A percentile compares a stretch with the other conserved stretches of the same genome.
Evolutionary conservation across 2,113 vertebrate species (phyloP).

Genomic region (Saguinus midas): DNA sequence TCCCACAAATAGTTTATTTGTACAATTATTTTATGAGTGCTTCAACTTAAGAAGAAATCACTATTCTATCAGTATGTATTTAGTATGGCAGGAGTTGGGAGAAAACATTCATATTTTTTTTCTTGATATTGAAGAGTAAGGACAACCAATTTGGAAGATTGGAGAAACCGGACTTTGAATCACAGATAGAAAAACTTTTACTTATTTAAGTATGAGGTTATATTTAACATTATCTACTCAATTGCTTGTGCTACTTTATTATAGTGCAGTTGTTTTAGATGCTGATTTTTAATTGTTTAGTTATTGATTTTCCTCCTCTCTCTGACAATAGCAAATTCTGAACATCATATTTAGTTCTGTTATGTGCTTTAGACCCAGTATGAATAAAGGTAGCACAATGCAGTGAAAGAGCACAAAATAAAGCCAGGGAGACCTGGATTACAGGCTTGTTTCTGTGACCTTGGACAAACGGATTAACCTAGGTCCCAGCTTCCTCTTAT

Average conservation of each 20-base stretch:
- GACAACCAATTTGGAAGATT: neutral
- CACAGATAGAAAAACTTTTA: neutral
- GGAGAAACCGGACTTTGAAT: slow-evolving; percentile 7
- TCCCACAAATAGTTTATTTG: neutral
- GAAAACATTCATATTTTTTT: neutral
- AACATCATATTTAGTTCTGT: neutral
- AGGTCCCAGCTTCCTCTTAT: neutral
- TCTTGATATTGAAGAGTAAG: neutral
- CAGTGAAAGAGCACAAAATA: neutral
- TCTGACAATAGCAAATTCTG: neutral
- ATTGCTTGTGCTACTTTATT: slow-evolving; percentile 42
- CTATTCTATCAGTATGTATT: neutral
- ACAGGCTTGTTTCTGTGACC: neutral
- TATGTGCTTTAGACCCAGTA: neutral
- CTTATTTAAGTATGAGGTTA: neutral
- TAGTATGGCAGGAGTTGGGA: neutral
- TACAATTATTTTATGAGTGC: neutral
- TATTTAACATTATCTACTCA: neutral
- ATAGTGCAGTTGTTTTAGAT: neutral
- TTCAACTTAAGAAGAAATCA: neutral
- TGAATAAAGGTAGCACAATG: neutral
- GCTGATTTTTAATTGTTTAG: neutral
- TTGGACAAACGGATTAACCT: neutral
- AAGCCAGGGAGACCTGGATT: neutral
- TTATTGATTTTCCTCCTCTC: neutral